Conservation (phyloP, 1,140 invertebrate genomes). For the Portunus trituberculatus region DNA sequence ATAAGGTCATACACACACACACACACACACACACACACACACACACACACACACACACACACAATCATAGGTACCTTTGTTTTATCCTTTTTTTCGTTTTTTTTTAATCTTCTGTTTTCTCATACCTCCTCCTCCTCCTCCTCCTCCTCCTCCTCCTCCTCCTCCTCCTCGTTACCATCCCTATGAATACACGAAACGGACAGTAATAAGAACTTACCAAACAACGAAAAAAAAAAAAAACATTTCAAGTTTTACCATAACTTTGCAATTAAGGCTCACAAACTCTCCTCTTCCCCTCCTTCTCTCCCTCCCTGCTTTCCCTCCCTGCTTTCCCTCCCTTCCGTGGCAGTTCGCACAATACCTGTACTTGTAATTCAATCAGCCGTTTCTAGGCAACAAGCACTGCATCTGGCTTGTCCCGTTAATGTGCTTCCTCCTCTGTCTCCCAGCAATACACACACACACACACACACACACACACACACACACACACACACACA, state of each 20-base stretch:
- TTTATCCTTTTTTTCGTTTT: neutral
- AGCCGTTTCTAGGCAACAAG: neutral
- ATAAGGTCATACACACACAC: neutral
- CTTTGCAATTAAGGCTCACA: too few species aligned
- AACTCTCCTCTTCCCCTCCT: neutral
- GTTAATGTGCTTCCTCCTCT: neutral
- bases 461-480: slow-evolving; percentile 40
- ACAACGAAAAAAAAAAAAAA: too few species aligned
- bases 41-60: neutral
- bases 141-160: slow-evolving; percentile 1
- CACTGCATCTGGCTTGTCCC: too few species aligned
- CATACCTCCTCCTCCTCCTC: neutral
- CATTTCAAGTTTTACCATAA: too few species aligned
- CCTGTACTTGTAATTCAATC: neutral
- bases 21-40: neutral
- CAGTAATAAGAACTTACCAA: too few species aligned
- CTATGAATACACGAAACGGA: neutral
- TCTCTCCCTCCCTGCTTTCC: neutral
- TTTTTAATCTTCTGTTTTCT: neutral
- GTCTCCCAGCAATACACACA: neutral
- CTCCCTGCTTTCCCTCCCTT: neutral
- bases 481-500: slow-evolving; percentile 6
- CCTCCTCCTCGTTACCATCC: neutral
- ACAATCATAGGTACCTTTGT: neutral
- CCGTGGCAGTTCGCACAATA: neutral